phyloP scores from a whole-genome alignment of 2,113 vertebrate genomes.

The Mohoua ochrocephala region DNA sequence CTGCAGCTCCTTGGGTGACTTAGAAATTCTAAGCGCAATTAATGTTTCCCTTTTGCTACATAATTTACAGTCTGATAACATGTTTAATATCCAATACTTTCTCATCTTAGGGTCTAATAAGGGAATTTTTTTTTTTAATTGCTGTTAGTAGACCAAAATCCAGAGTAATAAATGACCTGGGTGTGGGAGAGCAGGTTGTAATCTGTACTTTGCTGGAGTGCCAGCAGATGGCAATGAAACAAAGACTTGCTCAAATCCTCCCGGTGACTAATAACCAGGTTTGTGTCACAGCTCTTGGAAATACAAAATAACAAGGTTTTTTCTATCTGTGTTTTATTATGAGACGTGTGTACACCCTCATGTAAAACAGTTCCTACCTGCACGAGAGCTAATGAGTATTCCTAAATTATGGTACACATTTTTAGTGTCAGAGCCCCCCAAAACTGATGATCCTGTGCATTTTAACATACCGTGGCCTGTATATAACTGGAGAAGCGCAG shows the following conservation, averaged over 20 bases:
- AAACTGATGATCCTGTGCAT: neutral
- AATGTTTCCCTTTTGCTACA: neutral
- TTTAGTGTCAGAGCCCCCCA: neutral
- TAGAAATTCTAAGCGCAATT: neutral
- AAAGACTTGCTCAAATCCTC: neutral
- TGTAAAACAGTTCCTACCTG: neutral
- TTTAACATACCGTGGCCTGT: neutral
- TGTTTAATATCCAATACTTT: neutral
- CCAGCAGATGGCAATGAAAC: constrained; percentile 59
- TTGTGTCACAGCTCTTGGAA: neutral
- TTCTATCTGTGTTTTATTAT: neutral
- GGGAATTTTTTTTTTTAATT: neutral
- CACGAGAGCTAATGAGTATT: neutral
- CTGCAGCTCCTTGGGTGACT: neutral
- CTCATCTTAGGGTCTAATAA: neutral
- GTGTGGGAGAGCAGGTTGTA: neutral
- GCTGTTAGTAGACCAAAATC: neutral
- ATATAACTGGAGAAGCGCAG: neutral
- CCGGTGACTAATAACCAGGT: fast-evolving
- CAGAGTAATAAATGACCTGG: neutral
- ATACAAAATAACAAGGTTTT: neutral
- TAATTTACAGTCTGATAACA: neutral
- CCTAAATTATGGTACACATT: neutral
- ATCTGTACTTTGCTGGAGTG: neutral
- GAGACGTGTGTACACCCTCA: neutral